Evolutionary conservation across 1,140 invertebrate species (phyloP).

Genomic region (Drosophila pruinosa): DNA sequence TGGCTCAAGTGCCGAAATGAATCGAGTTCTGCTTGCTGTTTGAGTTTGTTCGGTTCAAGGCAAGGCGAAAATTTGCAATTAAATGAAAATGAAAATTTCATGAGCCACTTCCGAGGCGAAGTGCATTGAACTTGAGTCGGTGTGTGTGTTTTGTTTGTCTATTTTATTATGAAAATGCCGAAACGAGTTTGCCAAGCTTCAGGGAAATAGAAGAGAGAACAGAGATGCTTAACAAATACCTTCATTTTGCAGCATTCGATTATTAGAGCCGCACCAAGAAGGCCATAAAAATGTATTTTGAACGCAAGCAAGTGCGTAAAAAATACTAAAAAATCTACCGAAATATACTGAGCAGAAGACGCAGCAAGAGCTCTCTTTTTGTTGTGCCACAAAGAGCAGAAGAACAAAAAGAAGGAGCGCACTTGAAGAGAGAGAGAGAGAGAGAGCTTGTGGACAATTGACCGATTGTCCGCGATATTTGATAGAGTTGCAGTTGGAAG

Average conservation of each 20-base stretch:
- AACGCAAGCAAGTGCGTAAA: slow-evolving; percentile 77
- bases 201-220: neutral
- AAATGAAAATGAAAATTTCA: slow-evolving; percentile 79
- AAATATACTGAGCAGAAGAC: neutral
- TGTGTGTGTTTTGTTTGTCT: neutral
- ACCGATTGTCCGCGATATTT: neutral
- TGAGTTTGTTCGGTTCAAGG: slow-evolving; percentile 41
- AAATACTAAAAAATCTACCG: slow-evolving; percentile 58
- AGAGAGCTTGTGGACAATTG: neutral
- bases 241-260: slow-evolving; percentile 59
- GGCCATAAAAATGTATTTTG: slow-evolving; percentile 74
- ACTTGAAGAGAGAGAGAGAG: slow-evolving; percentile 1
- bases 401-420: neutral
- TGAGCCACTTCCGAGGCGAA: slow-evolving; percentile 38
- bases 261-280: slow-evolving; percentile 37
- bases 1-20: slow-evolving; percentile 6
- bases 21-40: neutral
- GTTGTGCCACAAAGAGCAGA: neutral
- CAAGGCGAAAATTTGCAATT: slow-evolving; percentile 70
- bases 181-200: slow-evolving; percentile 32
- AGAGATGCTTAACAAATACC: slow-evolving; percentile 4
- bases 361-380: neutral
- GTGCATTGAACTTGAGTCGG: slow-evolving; percentile 65
- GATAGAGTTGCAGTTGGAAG: neutral
- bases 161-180: neutral